Evolutionary conservation across 2,888 invertebrate species (phyloP).

Genomic region (Autographa pulchrina): DNA sequence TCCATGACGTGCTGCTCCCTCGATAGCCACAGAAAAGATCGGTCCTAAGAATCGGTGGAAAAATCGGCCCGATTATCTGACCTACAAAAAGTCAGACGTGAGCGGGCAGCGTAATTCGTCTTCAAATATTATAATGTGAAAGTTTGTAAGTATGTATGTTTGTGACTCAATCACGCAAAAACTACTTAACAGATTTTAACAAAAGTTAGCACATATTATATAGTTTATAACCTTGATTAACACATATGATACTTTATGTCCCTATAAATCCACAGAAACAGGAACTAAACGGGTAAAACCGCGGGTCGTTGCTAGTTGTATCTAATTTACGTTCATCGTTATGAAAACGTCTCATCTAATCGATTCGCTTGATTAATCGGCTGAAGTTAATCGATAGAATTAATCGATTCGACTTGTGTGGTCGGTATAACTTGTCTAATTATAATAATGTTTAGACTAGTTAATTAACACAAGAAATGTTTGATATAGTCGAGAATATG

Average conservation of each 20-base stretch:
- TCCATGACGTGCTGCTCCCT: no score
- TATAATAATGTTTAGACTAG: slow-evolving; percentile 18
- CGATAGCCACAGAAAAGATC: no score
- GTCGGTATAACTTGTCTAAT: slow-evolving; percentile 40
- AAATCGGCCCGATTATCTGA: no score
- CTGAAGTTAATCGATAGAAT: slow-evolving; percentile 40
- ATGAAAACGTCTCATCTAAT: slow-evolving; percentile 36
- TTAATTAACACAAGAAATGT: background rate
- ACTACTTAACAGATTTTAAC: no score
- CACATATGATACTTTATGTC: background rate
- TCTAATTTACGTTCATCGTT: slow-evolving; percentile 50
- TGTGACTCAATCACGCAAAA: background rate
- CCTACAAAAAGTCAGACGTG: no score
- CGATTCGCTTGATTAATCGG: slow-evolving; percentile 43
- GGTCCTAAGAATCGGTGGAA: no score
- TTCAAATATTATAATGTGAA: no score
- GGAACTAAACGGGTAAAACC: background rate
- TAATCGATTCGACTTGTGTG: slow-evolving; percentile 57
- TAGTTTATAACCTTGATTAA: no score
- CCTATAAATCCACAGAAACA: background rate
- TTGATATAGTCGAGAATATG: no score
- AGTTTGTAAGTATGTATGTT: background rate
- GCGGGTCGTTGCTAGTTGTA: slow-evolving; percentile 15
- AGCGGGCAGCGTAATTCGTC: background rate
- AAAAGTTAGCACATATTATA: no score